Base-by-base conservation (phyloP, 2,113 vertebrate species). In the Prochilodus magdalenae region DNA sequence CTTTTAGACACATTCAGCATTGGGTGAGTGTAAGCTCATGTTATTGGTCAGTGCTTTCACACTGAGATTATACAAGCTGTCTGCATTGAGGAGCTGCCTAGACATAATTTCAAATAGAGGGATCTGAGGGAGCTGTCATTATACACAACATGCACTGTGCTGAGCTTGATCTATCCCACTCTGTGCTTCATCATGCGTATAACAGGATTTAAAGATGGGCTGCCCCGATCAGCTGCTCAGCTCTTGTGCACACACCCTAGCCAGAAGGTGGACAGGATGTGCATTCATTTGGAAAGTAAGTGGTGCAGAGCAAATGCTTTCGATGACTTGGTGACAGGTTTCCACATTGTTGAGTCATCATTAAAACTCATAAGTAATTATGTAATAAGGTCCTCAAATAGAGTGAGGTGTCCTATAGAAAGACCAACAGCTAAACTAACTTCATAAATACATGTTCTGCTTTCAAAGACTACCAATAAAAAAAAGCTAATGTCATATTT, bases 191-290 rank as follows among this genome's bases (percentile, higher is more conserved):
- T 73, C 70, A 73, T 73, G 69, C 70, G 13, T 65, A n/a, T 73
- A 73, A 80, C 40, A 80, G 78, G 69, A 73, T 80, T 80, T 71
- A 47, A 29, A 73, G 69, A n/a, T 16, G 33, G 67, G 53, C 53
- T 47, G 33, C 36, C 49, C 33, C 13, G 4, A 60, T 75, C 73
- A 26, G 73, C 73, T 62, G 73, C 18, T 13, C 8, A 24, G 66
- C 11, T 6, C n/a, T 16, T n/a, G 57, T 14, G n/a, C 20, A 24
- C 36, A 11, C 57, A 15, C 73, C 36, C 30, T 5, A 47, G 57
- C 73, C 73, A 75, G 33, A 75, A 33, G 33, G 55, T 44, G 7
- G 62, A 27, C 57, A 26, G 33, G 11, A 44, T 75, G 73, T 16
- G 66, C 44, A n/a, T 70, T 44, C 33, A 70, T 11, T 69, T 15